phyloP scores from a whole-genome alignment of 2,113 vertebrate genomes.

The Ranitomeya variabilis region DNA sequence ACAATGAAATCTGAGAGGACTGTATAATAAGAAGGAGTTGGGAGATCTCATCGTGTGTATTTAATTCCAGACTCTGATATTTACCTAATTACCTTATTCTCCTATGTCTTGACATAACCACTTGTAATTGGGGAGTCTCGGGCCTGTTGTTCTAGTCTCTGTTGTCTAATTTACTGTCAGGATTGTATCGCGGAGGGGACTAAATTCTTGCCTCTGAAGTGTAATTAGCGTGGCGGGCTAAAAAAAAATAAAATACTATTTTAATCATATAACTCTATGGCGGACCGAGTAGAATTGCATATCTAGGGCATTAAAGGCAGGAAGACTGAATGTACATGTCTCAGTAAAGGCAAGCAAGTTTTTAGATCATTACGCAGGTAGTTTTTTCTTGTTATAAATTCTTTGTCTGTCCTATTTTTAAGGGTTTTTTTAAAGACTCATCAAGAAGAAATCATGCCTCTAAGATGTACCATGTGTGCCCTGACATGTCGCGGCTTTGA shows the following conservation, averaged over 20 bases:
- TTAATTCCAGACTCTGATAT: conserved; percentile 38
- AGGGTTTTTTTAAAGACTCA: too few relatives aligned
- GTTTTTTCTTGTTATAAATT: background rate
- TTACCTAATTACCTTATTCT: conserved; percentile 37
- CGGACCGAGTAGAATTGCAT: background rate
- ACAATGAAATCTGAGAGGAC: background rate
- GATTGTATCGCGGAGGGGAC: conserved; percentile 16
- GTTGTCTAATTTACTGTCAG: conserved; percentile 41
- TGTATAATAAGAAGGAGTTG: background rate
- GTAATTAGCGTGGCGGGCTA: conserved; percentile 13
- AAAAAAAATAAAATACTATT: background rate
- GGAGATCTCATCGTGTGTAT: conserved; percentile 23
- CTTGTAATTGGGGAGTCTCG: conserved; percentile 30
- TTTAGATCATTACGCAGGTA: background rate
- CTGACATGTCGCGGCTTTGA: too few relatives aligned
- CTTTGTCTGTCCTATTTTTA: too few relatives aligned
- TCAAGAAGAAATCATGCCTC: too few relatives aligned
- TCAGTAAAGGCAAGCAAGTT: background rate
- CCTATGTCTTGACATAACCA: conserved; percentile 10
- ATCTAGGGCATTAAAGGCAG: background rate
- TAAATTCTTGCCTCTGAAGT: conserved; percentile 22
- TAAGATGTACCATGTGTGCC: too few relatives aligned
- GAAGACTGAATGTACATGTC: background rate
- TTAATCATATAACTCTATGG: background rate
- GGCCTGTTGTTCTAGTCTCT: conserved; percentile 38